Conservation (phyloP, 1,140 invertebrate genomes). For the Nephotettix cincticeps region DNA sequence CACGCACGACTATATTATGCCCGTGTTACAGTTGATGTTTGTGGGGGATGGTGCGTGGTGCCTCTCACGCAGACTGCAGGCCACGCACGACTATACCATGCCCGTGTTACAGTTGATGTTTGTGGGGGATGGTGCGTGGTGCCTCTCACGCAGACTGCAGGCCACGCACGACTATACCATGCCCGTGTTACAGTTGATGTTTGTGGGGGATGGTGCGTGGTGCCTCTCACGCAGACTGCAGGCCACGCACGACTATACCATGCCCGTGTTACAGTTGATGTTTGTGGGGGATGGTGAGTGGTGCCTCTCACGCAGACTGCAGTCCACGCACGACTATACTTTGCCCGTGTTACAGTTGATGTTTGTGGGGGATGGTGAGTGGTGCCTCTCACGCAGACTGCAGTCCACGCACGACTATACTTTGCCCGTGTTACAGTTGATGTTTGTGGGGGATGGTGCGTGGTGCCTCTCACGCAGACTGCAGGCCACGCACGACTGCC, state of each 20-base stretch:
- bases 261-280: slow-evolving; percentile 11
- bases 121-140: slow-evolving; percentile 14
- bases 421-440: not conserved
- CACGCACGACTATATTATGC: slow-evolving; percentile 5
- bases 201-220: slow-evolving; percentile 14
- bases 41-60: slow-evolving; percentile 13
- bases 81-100: slow-evolving; percentile 9
- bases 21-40: not conserved
- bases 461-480: not conserved
- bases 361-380: slow-evolving; percentile 14
- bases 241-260: slow-evolving; percentile 17
- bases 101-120: not conserved
- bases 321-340: slow-evolving; percentile 24
- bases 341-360: not conserved
- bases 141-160: slow-evolving; percentile 10
- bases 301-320: not conserved
- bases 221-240: slow-evolving; percentile 3
- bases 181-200: not conserved
- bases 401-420: slow-evolving; percentile 24
- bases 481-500: slow-evolving; percentile 25
- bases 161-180: slow-evolving; percentile 17
- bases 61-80: slow-evolving; percentile 9
- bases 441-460: slow-evolving; percentile 17
- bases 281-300: slow-evolving; percentile 15
- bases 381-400: slow-evolving; percentile 3